Base-by-base conservation (phyloP, 2,113 vertebrate genomes). In the Callocephalon fimbriatum region DNA sequence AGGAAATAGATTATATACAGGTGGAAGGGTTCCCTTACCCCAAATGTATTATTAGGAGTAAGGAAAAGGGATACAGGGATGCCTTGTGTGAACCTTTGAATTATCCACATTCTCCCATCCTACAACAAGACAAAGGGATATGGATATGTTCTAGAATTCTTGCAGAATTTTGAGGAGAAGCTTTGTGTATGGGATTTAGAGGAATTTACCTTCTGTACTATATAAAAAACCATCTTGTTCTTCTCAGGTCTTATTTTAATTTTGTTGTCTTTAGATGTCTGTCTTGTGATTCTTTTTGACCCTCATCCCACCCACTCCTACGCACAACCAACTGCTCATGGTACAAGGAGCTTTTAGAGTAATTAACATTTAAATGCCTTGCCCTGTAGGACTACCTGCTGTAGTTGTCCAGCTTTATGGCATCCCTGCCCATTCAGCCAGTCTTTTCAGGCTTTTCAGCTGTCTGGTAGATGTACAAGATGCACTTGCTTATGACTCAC, bases 1-100 rank as follows among this genome's bases (percentile, higher is more conserved):
- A 38, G 35, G 18, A 58, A 53, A 17, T 19, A 29, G 4, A 23
- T 45, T 4, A 31, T 26, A 15, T 4, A 26, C 0, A 5, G 2
- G 16, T 77, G 27, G 12, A 75, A 66, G 23, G 2, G 6, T 35
- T 23, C 56, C 32, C 21, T 58, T 58, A n/a, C 32, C 21, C 56
- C 20, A 19, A 42, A 12, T 3, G 0, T 21, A 10, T 26, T 50
- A 32, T 22, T 50, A 35, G 15, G 53, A 62, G 27, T 11, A 81
- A 81, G 10, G 31, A 16, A 82, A 79, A 21, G 15, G 15, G 9
- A 27, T 47, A 22, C 12, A 80, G 8, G 12, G 10, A 4, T 73
- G 4, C 6, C 7, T 40, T 76, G 0, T 54, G 11, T 71, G 37
- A 62, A 67, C 6, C 10, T 86, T 56, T 74, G 16, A 65, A 77